Conservation (phyloP, 2,797 vertebrate species). For the Gephyroberyx darwinii region DNA sequence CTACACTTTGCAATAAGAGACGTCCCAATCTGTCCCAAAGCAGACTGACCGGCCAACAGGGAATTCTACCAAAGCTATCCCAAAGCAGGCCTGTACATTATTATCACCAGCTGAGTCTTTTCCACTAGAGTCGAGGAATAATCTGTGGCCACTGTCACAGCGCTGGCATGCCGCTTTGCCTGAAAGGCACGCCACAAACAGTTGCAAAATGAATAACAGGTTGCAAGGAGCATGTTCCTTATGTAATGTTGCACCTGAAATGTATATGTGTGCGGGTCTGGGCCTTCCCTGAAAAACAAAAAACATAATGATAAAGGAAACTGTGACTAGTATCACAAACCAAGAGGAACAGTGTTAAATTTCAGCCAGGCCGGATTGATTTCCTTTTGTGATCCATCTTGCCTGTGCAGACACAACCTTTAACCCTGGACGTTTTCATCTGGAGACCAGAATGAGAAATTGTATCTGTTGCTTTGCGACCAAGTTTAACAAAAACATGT, state of each 20-base stretch:
- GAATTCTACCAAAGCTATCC: conserved; percentile 23
- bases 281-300: background rate
- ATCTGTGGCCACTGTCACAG: conserved; percentile 4
- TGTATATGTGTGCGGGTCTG: background rate
- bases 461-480: too few species aligned
- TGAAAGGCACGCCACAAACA: conserved; percentile 42
- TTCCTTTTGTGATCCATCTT: background rate
- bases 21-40: conserved; percentile 26
- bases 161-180: conserved; percentile 21
- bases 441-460: too few species aligned
- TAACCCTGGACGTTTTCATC: background rate
- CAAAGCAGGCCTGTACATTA: conserved; percentile 18
- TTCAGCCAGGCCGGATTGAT: background rate
- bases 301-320: background rate
- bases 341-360: background rate
- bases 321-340: background rate
- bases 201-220: conserved; percentile 56
- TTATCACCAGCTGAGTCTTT: conserved; percentile 16
- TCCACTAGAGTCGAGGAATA: conserved; percentile 39
- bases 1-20: conserved; percentile 7
- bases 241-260: conserved; percentile 45
- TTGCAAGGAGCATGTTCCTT: conserved; percentile 18
- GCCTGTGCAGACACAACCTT: background rate
- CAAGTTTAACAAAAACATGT: too few species aligned
- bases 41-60: conserved; percentile 3